A percentile compares a stretch with the other conserved stretches of the same genome.
phyloP scores from a whole-genome alignment of 2,113 vertebrate species.

The Porphyrio hochstetteri region DNA sequence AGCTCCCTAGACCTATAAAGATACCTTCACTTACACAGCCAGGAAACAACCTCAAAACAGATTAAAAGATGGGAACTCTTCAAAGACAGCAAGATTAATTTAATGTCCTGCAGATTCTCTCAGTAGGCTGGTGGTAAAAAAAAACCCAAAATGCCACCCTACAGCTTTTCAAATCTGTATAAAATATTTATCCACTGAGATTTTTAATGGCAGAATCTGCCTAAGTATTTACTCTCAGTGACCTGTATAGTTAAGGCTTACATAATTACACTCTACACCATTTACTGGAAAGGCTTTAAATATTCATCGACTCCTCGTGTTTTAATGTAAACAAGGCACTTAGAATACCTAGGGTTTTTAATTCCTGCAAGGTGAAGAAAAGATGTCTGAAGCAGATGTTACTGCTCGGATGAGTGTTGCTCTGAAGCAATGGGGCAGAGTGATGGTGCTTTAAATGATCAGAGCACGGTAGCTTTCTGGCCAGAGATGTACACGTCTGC shows the following conservation, averaged over 20 bases:
- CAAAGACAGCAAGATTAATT: conserved; percentile 36
- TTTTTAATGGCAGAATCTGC: conserved; percentile 50
- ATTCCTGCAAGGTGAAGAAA: conserved; percentile 48
- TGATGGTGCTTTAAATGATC: neutral
- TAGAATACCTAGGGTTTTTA: conserved; percentile 34
- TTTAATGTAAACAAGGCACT: conserved; percentile 63
- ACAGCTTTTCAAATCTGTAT: conserved; percentile 20
- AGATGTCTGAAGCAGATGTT: conserved; percentile 33
- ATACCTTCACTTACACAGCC: neutral
- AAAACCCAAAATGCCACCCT: neutral
- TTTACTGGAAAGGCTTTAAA: conserved; percentile 64
- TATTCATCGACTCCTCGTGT: conserved; percentile 53
- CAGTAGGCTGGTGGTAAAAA: neutral
- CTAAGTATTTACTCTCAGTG: conserved; percentile 44
- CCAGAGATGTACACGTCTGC: neutral
- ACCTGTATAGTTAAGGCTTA: conserved; percentile 47
- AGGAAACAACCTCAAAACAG: conserved; percentile 5
- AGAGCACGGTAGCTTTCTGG: neutral
- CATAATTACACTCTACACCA: conserved; percentile 48
- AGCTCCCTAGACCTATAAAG: neutral
- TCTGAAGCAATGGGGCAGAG: neutral
- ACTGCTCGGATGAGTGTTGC: neutral
- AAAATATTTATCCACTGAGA: conserved; percentile 55
- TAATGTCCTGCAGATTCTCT: conserved; percentile 37
- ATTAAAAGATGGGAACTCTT: conserved; percentile 37